These are phyloP conservation scores for Sinelater perroti DNA, from an alignment of 2,888 invertebrate species.

Conservation along the genomic window DNA sequence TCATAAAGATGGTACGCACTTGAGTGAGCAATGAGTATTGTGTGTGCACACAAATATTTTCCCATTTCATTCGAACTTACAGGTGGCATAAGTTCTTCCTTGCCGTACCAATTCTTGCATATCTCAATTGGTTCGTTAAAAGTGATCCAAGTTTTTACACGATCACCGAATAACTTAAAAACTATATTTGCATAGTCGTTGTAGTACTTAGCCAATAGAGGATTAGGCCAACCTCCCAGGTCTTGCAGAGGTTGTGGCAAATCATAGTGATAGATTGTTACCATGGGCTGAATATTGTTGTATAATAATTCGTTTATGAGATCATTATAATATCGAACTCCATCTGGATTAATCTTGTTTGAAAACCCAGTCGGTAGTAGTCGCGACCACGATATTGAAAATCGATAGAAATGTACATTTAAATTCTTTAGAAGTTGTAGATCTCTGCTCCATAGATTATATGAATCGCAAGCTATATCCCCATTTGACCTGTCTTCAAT, in stretches of 20 bases:
- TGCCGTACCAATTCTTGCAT: slow-evolving; percentile 54
- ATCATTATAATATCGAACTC: slow-evolving; percentile 70
- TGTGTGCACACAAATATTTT: slow-evolving; percentile 71
- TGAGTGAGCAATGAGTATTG: slow-evolving; percentile 71
- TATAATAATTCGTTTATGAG: slow-evolving; percentile 66
- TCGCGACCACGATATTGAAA: slow-evolving; percentile 72
- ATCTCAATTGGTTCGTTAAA: slow-evolving; percentile 63
- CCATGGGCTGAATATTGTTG: slow-evolving; percentile 65
- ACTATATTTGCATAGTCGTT: slow-evolving; percentile 67
- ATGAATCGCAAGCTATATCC: slow-evolving; percentile 52
- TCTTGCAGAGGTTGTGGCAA: slow-evolving; percentile 68
- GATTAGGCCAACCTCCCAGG: slow-evolving; percentile 69
- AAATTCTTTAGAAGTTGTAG: slow-evolving; percentile 44
- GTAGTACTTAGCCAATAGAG: slow-evolving; percentile 68
- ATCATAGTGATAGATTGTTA: slow-evolving; percentile 74
- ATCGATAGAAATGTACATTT: slow-evolving; percentile 61
- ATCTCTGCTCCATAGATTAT: slow-evolving; percentile 48
- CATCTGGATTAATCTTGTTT: slow-evolving; percentile 67
- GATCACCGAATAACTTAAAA: slow-evolving; percentile 51
- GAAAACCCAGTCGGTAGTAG: slow-evolving; percentile 68
- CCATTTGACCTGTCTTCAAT: slow-evolving; percentile 46
- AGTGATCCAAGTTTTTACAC: slow-evolving; percentile 65
- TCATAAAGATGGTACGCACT: slow-evolving; percentile 69
- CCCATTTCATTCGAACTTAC: slow-evolving; percentile 63
- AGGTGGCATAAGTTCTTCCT: slow-evolving; percentile 61